Conservation (phyloP, 2,888 invertebrate species). For the Spilarctia lutea region DNA sequence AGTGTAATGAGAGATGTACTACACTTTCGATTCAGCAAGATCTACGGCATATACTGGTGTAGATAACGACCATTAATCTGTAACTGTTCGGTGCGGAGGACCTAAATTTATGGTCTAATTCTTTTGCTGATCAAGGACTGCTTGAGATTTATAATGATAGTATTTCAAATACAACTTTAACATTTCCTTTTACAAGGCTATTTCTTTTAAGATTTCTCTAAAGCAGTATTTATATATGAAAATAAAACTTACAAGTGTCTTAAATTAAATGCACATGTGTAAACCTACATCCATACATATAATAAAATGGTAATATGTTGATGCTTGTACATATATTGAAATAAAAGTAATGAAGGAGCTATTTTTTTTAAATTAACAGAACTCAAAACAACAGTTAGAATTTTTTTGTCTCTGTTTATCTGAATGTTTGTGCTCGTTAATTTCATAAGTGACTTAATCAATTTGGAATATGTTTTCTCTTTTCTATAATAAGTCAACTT, state of each 20-base stretch:
- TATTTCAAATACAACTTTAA: background rate
- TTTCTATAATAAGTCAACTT: too few relatives aligned
- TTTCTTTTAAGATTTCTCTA: background rate
- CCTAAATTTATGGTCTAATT: slow-evolving; percentile 6
- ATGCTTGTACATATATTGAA: too few relatives aligned
- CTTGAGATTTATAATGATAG: slow-evolving; percentile 6
- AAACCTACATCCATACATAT: background rate
- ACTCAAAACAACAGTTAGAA: too few relatives aligned
- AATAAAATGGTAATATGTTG: too few relatives aligned
- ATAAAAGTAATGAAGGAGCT: too few relatives aligned
- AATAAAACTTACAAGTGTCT: background rate
- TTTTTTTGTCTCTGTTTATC: too few relatives aligned
- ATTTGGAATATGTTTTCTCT: too few relatives aligned
- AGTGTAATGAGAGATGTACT: slow-evolving; percentile 19
- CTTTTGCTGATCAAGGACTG: slow-evolving; percentile 2
- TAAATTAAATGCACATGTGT: background rate
- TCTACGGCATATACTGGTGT: background rate
- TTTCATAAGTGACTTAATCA: too few relatives aligned
- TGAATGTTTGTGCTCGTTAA: too few relatives aligned
- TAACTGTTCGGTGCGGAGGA: slow-evolving; percentile 8
- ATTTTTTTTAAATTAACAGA: too few relatives aligned
- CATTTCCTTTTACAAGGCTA: background rate
- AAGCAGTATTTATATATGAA: background rate
- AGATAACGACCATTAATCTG: slow-evolving; percentile 14
- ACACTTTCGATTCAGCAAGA: background rate